Conservation (phyloP, 2,797 vertebrate genomes). For the Ctenochaetus hawaiiensis region DNA sequence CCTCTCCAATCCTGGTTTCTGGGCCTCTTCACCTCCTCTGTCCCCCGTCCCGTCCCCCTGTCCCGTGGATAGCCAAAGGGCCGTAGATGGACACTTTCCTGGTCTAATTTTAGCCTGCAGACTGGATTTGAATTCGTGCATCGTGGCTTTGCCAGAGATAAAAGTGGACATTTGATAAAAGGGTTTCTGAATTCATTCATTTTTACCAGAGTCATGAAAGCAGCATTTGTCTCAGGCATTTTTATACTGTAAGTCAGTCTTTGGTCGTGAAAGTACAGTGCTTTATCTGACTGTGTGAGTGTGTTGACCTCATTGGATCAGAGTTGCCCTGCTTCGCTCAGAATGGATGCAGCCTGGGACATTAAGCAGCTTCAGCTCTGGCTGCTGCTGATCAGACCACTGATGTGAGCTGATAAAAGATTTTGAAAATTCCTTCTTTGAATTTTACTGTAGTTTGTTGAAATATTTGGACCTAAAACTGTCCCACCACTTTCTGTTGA, state of each 20-base stretch:
- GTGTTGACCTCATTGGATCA: slow-evolving; percentile 36
- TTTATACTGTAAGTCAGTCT: slow-evolving; percentile 25
- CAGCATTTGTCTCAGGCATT: slow-evolving; percentile 34
- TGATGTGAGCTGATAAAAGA: slow-evolving; percentile 44
- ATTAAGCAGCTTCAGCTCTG: slow-evolving; percentile 13
- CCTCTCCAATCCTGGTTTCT: neutral
- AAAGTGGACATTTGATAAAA: slow-evolving; percentile 46
- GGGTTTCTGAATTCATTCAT: slow-evolving; percentile 33
- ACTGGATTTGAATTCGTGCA: slow-evolving; percentile 21
- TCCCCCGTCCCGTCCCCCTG: neutral
- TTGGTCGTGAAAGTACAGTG: slow-evolving; percentile 50
- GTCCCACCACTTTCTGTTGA: neutral
- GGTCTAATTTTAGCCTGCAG: slow-evolving; percentile 61
- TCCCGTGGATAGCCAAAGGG: slow-evolving; percentile 1
- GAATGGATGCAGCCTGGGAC: slow-evolving; percentile 14
- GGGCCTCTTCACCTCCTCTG: neutral
- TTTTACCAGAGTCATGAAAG: slow-evolving; percentile 44
- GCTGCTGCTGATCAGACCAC: slow-evolving; percentile 22
- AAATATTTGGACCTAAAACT: neutral
- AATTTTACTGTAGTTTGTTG: neutral
- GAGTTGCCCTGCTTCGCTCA: slow-evolving; percentile 6
- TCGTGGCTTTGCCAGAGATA: slow-evolving; percentile 39
- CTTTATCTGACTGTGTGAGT: slow-evolving; percentile 28
- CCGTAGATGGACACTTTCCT: slow-evolving; percentile 57
- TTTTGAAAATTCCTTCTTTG: slow-evolving; percentile 16